Conservation (phyloP, 2,888 invertebrate species). For the Zygogramma bicolorata region DNA sequence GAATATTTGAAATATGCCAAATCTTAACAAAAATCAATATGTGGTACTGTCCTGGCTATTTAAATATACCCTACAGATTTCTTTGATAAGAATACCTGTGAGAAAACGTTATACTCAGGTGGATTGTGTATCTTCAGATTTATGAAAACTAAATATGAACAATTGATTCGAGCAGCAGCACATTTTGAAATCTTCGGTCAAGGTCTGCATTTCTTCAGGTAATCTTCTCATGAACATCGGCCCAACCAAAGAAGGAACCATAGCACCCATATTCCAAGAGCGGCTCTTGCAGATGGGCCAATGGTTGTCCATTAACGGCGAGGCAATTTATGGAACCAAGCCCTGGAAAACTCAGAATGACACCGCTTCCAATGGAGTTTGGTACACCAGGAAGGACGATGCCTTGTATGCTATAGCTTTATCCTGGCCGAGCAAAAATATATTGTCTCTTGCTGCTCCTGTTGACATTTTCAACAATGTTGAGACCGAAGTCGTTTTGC, state of each 20-base stretch:
- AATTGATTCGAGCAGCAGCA: no score
- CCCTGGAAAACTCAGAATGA: slow-evolving; percentile 91
- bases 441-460: slow-evolving; percentile 67
- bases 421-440: slow-evolving; percentile 75
- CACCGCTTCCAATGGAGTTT: slow-evolving; percentile 70
- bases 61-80: no score
- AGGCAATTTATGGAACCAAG: slow-evolving; percentile 83
- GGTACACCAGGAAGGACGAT: slow-evolving; percentile 56
- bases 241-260: slow-evolving; percentile 90
- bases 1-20: no score
- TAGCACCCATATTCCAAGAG: slow-evolving; percentile 88
- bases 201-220: slow-evolving; percentile 64
- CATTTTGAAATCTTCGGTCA: no score
- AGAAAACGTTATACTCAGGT: no score
- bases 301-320: slow-evolving; percentile 86
- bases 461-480: slow-evolving; percentile 48
- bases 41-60: no score
- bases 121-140: no score
- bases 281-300: slow-evolving; percentile 81
- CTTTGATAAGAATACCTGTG: no score
- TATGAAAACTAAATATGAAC: no score
- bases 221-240: slow-evolving; percentile 88
- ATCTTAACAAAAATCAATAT: no score
- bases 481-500: slow-evolving; percentile 64
- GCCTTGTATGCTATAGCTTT: slow-evolving; percentile 77